These are phyloP conservation scores for Philopotamus ludificatus DNA, from an alignment of 1,140 invertebrate species.

Conservation along the genomic window DNA sequence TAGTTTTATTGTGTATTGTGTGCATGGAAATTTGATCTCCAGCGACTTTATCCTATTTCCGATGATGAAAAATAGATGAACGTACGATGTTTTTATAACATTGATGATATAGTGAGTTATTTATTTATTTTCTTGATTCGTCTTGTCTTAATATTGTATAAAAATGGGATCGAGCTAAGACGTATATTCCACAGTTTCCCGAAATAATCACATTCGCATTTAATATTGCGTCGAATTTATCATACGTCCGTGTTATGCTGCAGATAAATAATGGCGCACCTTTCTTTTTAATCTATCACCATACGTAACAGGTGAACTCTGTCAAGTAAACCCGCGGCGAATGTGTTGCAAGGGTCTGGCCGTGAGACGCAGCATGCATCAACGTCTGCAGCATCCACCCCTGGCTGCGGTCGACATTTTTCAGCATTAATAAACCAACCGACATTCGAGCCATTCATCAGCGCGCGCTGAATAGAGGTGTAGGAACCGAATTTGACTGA, in stretches of 20 bases:
- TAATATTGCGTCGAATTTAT: too few relatives aligned
- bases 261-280: not conserved
- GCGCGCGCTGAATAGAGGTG: constrained; percentile 12
- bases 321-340: constrained; percentile 3
- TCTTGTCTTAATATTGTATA: too few relatives aligned
- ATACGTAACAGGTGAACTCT: constrained; percentile 12
- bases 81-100: too few relatives aligned
- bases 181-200: too few relatives aligned
- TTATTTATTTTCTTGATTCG: too few relatives aligned
- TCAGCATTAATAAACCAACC: constrained; percentile 5
- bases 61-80: too few relatives aligned
- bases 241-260: not conserved
- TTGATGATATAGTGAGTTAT: too few relatives aligned
- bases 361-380: constrained; percentile 17
- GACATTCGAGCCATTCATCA: not conserved
- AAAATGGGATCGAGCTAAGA: too few relatives aligned
- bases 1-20: too few relatives aligned
- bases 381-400: constrained; percentile 15
- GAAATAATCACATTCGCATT: too few relatives aligned
- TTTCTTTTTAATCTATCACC: not conserved
- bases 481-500: constrained; percentile 29
- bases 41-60: too few relatives aligned
- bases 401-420: constrained; percentile 1
- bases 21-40: too few relatives aligned
- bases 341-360: constrained; percentile 1